Percentiles rank a stretch among this genome's conserved stretches.
These are phyloP conservation scores for Amphiura filiformis DNA, from an alignment of 35 echinoderm and acorn worm species.

Conservation along the genomic window DNA sequence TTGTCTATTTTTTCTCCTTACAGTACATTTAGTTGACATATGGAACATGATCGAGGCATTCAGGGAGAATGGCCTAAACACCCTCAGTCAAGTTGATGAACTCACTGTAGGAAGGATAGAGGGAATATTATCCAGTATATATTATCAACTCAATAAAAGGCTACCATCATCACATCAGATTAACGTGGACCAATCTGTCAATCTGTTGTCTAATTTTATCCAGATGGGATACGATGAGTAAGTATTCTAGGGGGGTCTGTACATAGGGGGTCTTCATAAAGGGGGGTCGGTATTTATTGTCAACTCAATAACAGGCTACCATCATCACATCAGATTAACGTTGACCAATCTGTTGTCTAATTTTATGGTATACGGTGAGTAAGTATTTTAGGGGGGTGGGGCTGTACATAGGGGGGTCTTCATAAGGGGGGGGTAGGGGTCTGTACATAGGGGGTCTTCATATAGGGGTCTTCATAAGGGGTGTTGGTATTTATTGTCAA, in stretches of 20 bases:
- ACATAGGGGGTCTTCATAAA: not conserved
- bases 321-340: constrained; percentile 93
- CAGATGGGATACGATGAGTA: constrained; percentile 95
- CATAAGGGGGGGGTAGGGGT: not conserved
- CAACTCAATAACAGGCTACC: constrained; percentile 97
- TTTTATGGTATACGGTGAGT: constrained; percentile 94
- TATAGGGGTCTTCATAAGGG: no score
- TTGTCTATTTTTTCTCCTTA: not conserved
- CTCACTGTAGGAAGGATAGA: constrained; percentile 68
- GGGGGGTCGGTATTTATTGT: constrained; percentile 74
- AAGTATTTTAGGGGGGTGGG: constrained; percentile 26
- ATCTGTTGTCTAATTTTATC: constrained; percentile 71
- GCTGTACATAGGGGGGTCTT: not conserved
- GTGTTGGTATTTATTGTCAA: no score
- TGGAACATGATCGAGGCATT: constrained; percentile 99
- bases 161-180: constrained; percentile 92
- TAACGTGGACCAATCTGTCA: constrained; percentile 89
- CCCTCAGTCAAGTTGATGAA: constrained; percentile 71
- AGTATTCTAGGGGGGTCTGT: constrained; percentile 8
- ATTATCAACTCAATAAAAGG: constrained; percentile 97
- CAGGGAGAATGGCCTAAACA: constrained; percentile 96
- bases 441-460: no score
- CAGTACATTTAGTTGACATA: constrained; percentile 98
- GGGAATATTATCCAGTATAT: constrained; percentile 83
- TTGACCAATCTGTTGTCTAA: constrained; percentile 81